Evolutionary conservation across 2,113 vertebrate genomes (phyloP).

Genomic region (Chaetodon auriga): DNA sequence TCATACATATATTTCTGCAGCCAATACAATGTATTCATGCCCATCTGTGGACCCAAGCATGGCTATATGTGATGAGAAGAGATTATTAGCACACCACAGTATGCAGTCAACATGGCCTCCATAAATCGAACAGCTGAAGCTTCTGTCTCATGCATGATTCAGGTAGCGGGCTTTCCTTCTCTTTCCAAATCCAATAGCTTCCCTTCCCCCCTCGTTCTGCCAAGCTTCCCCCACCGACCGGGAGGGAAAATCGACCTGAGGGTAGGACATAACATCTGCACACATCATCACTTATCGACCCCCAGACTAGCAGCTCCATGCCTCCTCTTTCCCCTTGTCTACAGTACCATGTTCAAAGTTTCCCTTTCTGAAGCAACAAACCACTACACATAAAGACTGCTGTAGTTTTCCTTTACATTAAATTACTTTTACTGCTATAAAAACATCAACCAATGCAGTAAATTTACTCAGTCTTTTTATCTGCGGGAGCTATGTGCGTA

Average conservation of each 20-base stretch:
- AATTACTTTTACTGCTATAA: constrained; percentile 41
- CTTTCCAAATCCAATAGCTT: constrained; percentile 23
- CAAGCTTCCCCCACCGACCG: constrained; percentile 34
- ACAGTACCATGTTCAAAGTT: constrained; percentile 46
- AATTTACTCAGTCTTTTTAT: constrained; percentile 45
- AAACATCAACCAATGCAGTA: constrained; percentile 62
- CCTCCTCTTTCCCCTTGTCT: constrained; percentile 16
- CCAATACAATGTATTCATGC: background rate
- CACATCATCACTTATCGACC: constrained; percentile 73
- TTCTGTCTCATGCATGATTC: constrained; percentile 66
- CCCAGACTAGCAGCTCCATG: constrained; percentile 12
- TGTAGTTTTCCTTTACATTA: constrained; percentile 49
- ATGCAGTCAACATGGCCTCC: constrained; percentile 36
- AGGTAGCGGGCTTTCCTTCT: constrained; percentile 35
- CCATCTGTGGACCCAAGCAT: constrained; percentile 14
- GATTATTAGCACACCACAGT: constrained; percentile 50
- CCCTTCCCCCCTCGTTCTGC: constrained; percentile 36
- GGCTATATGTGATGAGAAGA: constrained; percentile 24
- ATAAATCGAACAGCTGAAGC: constrained; percentile 39
- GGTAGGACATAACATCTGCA: constrained; percentile 64
- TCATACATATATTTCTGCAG: background rate
- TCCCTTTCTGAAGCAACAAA: constrained; percentile 31
- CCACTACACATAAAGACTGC: constrained; percentile 41
- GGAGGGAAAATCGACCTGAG: constrained; percentile 43
- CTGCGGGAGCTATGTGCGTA: constrained; percentile 35